phyloP scores from a whole-genome alignment of 2,888 invertebrate species.

The Neoaliturus tenellus region DNA sequence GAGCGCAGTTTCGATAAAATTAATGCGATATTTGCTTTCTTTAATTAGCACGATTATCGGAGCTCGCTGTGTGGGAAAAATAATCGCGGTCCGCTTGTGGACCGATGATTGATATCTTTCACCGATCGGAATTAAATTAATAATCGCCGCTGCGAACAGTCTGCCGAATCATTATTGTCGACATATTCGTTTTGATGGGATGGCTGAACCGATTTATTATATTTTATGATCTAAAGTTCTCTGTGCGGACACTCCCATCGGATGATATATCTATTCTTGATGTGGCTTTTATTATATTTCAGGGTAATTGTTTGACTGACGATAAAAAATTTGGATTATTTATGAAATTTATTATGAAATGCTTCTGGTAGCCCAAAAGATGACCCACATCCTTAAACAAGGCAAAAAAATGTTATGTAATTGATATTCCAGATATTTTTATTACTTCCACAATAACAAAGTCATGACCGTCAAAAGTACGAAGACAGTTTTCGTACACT shows the following conservation, averaged over 20 bases:
- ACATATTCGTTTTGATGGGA: constrained; percentile 12
- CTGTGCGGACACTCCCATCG: not conserved
- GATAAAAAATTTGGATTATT: too few species aligned
- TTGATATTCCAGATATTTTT: too few species aligned
- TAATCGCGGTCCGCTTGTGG: not conserved
- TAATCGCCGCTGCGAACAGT: constrained; percentile 15
- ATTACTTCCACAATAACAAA: too few species aligned
- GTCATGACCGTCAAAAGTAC: too few species aligned
- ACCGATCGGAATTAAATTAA: constrained; percentile 39
- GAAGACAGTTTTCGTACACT: too few species aligned
- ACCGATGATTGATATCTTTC: constrained; percentile 42
- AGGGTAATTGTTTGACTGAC: too few species aligned
- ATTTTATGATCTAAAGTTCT: constrained; percentile 8
- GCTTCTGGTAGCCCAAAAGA: too few species aligned
- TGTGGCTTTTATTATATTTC: not conserved
- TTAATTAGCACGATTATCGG: constrained; percentile 45
- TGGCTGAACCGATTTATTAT: constrained; percentile 12
- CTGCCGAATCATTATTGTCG: constrained; percentile 41
- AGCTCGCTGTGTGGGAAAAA: constrained; percentile 43
- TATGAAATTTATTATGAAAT: too few species aligned
- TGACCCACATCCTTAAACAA: too few species aligned
- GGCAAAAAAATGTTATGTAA: too few species aligned
- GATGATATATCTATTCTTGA: not conserved
- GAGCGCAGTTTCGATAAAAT: constrained; percentile 45
- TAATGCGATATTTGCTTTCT: constrained; percentile 51